A percentile compares a stretch with the other conserved stretches of the same genome.
Evolutionary conservation across 2,113 vertebrate genomes (phyloP).

Genomic region (Microtus oregoni): DNA sequence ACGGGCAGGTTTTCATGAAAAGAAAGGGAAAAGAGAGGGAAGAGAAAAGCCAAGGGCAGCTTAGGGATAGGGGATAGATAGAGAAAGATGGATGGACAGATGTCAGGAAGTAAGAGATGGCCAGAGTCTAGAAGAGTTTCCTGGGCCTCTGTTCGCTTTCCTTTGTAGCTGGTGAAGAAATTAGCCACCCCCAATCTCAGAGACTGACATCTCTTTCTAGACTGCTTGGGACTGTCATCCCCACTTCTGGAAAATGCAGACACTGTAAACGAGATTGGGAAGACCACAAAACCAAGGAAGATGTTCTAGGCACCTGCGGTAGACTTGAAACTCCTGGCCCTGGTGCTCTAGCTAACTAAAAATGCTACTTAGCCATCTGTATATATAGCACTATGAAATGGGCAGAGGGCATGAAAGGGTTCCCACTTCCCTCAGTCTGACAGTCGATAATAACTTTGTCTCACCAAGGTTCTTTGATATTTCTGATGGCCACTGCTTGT

Average conservation of each 20-base stretch:
- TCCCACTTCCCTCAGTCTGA: neutral
- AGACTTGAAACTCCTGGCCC: neutral
- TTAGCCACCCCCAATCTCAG: neutral
- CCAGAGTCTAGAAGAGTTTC: neutral
- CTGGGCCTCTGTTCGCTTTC: neutral
- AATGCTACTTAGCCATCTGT: neutral
- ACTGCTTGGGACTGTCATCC: neutral
- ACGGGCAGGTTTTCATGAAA: neutral
- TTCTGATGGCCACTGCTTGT: neutral
- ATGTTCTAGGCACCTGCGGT: neutral
- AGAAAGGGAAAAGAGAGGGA: neutral
- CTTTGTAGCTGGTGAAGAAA: neutral
- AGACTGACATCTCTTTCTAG: neutral
- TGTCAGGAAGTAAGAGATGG: neutral
- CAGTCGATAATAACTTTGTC: neutral
- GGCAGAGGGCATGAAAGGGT: fast-evolving
- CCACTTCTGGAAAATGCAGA: neutral
- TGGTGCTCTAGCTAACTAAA: neutral
- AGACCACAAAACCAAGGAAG: neutral
- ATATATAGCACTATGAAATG: neutral
- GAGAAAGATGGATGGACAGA: neutral
- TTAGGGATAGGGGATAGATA: neutral
- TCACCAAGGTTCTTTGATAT: neutral
- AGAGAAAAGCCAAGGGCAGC: too few relatives aligned
- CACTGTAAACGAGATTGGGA: neutral